Evolutionary conservation across 2,888 invertebrate species (phyloP), one percentile per base, ranked within the genome.

Genomic region (Helobdella robusta): DNA sequence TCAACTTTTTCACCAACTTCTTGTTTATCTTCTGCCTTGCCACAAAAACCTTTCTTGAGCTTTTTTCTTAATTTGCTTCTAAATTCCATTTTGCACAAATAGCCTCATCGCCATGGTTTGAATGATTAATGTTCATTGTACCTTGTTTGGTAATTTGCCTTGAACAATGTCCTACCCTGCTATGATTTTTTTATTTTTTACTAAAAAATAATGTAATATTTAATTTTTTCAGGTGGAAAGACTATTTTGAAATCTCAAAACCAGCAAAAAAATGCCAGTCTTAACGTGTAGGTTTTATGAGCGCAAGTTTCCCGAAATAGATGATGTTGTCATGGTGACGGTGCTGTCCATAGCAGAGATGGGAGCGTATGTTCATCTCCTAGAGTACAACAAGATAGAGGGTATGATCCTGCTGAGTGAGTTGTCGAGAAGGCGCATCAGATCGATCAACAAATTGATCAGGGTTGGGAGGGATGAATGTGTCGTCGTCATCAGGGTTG

Each of bases 281-380:
- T 67, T 78, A 32, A 72, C 75, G n/a, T 78, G 78, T 73, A 59
- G 72, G 23, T 72, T 72, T 65, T 72, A 72, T 48, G 72, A 72
- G 63, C 70, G 70, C 65, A 59, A 64, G 32, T 72, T 69, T 60
- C 72, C 72, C 0, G 71, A 72, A 54, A 68, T 95, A 68, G 98
- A 98, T 75, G 98, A 98, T 86, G 95, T 98, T 59, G 98, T 98
- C 58, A 94, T 97, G 94, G 97, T 95, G 32, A 98, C 94, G 78
- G 97, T 98, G 2, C 84, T 92, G 54, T 80, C 92, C 70, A 98
- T 99, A 75, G 97, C 95, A 23, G 97, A 98, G 83, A 98, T 99
- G 97, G 98, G 98, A 68, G 98, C 97, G 1, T 98, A 99, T 80
- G 98, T 98, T 20, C 91, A 93, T 80, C 83, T 98, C 68, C 82